Evolutionary conservation across 37 sponge, comb jelly and placozoan species (phyloP), one percentile per base, ranked within the genome.

Genomic region (Diacarnus erythraeanus): DNA sequence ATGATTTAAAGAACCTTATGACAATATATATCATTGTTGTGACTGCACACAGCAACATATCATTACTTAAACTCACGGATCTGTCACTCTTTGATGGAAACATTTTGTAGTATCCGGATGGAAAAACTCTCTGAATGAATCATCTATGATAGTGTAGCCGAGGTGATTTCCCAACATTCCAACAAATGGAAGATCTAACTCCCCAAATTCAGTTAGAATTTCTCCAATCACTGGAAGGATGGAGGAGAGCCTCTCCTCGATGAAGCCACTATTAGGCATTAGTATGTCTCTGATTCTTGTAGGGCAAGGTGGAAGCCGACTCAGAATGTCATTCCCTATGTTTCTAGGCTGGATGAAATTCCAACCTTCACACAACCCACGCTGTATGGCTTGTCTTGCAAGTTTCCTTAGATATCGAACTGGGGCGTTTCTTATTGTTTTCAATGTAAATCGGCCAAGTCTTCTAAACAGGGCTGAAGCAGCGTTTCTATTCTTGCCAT

Each of bases 221-320:
- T 63, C 30, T 54, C 76, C 76, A 57, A 75, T 29, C 25, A 75
- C 59, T 56, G 57, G 57, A 35, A 51, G 1, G 20, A 41, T 2
- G 40, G 69, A 79, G 0, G 69, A 67, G 20, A 51, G 5, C 26
- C 38, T 3, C 20, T 79, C 69, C 41, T 67, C 69, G 27, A 22
- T 68, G 22, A 79, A 65, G 41, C 69, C 69, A 47, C 59, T 51
- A 47, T 79, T 68, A 12, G 31, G 54, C 1, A 47, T 26, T 25
- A 34, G 30, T 30, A 71, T 71, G 33, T 26, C 56, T 54, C 26
- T 38, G 34, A 34, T 37, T 70, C 54, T 80, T 6, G 27, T 31
- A n/a, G 82, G 82, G 27, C 82, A 82, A 2, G 73, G 64, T 63
- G 74, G 64, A 3, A 82, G 31, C 34, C 65, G 74, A 20, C 31